Evolutionary conservation across 2,797 vertebrate genomes (phyloP).

Genomic region (Linurgus olivaceus): DNA sequence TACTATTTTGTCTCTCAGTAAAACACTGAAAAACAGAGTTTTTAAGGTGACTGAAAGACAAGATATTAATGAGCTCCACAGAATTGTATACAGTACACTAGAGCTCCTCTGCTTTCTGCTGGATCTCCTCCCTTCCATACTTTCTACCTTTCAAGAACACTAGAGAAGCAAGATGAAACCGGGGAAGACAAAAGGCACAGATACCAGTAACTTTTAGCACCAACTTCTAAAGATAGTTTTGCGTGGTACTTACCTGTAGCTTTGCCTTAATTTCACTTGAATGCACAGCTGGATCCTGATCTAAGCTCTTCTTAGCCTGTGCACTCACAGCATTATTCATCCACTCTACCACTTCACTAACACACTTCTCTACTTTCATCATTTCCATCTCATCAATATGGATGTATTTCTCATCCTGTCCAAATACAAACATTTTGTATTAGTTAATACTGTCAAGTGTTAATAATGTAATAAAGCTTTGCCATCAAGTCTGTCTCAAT

Average conservation of each 20-base stretch:
- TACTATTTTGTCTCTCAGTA: neutral
- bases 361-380: constrained; percentile 80
- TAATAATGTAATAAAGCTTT: neutral
- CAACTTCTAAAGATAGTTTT: neutral
- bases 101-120: neutral
- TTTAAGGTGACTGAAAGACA: neutral
- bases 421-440: neutral
- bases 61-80: neutral
- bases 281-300: constrained; percentile 77
- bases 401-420: constrained; percentile 80
- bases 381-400: constrained; percentile 83
- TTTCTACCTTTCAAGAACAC: neutral
- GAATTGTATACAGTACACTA: neutral
- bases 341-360: constrained; percentile 80
- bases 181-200: neutral
- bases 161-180: neutral
- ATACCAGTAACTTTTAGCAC: neutral
- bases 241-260: constrained; percentile 68
- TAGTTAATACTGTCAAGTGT: neutral
- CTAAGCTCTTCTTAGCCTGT: constrained; percentile 76
- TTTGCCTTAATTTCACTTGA: constrained; percentile 78
- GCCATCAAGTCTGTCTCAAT: neutral
- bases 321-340: constrained; percentile 76
- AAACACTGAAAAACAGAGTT: neutral
- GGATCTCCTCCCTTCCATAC: neutral